These are phyloP conservation scores for Entomobrya multifasciata DNA, from an alignment of 2,888 invertebrate species.

Conservation along the genomic window DNA sequence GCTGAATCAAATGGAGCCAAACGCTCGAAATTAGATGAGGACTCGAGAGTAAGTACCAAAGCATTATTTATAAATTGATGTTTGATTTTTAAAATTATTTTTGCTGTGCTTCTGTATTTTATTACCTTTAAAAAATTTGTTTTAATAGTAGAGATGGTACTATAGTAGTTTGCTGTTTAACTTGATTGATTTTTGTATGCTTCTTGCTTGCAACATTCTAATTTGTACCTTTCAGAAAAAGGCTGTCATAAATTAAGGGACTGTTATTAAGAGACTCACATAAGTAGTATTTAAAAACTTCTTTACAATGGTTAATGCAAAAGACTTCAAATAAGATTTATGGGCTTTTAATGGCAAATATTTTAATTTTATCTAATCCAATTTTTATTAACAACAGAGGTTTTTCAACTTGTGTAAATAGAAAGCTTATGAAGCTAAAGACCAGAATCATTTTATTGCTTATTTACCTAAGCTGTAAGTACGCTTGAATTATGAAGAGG, in stretches of 20 bases:
- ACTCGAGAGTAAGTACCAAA: slow-evolving; percentile 76
- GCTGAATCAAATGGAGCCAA: slow-evolving; percentile 77
- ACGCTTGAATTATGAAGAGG: not conserved
- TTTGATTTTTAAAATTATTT: no score
- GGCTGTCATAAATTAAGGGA: no score
- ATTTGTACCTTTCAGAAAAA: no score
- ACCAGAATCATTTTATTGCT: not conserved
- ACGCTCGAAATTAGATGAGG: slow-evolving; percentile 77
- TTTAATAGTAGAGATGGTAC: no score
- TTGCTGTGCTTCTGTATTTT: no score
- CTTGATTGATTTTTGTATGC: not conserved
- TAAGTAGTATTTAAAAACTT: no score
- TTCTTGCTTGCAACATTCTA: no score
- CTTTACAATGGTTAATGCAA: no score
- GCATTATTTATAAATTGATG: not conserved
- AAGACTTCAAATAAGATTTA: no score
- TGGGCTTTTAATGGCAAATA: not conserved
- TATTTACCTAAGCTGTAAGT: slow-evolving; percentile 4
- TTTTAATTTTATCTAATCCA: not conserved
- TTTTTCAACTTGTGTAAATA: not conserved
- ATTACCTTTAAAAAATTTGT: no score
- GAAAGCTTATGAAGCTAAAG: not conserved
- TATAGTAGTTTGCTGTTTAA: not conserved
- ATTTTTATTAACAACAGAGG: not conserved
- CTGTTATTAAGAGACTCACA: no score